Conservation (phyloP, 2,888 invertebrate species). For the Schizaphis graminum region DNA sequence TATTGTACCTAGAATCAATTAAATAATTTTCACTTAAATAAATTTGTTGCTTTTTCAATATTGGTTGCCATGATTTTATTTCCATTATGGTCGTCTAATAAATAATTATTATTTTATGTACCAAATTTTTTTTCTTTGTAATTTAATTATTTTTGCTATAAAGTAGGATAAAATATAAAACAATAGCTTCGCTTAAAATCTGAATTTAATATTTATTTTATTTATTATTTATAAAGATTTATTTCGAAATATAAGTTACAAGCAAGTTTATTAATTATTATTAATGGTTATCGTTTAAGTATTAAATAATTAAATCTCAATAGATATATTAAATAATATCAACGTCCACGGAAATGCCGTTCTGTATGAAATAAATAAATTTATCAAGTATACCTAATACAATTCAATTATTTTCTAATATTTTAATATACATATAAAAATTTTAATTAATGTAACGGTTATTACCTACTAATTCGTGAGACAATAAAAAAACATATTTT, state of each 20-base stretch:
- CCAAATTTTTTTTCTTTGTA: background rate
- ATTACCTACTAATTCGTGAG: too few relatives aligned
- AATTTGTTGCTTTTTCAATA: background rate
- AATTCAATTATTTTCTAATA: background rate
- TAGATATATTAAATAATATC: background rate
- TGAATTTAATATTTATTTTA: background rate
- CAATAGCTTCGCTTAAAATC: background rate
- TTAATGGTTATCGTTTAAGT: background rate
- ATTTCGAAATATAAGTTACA: background rate
- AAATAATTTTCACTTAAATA: background rate
- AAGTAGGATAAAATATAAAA: background rate
- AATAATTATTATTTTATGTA: background rate
- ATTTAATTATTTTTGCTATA: background rate
- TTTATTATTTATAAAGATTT: background rate
- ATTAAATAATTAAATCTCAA: background rate
- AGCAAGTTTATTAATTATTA: background rate
- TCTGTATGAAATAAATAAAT: background rate
- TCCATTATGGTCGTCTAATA: rapidly evolving
- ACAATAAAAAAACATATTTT: too few relatives aligned
- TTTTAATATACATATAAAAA: background rate
- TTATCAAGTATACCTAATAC: background rate
- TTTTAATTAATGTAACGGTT: too few relatives aligned
- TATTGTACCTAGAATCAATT: background rate
- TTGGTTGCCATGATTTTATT: background rate
- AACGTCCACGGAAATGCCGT: background rate